Conservation (phyloP, 2,888 invertebrate species). For the Perdita meconis region DNA sequence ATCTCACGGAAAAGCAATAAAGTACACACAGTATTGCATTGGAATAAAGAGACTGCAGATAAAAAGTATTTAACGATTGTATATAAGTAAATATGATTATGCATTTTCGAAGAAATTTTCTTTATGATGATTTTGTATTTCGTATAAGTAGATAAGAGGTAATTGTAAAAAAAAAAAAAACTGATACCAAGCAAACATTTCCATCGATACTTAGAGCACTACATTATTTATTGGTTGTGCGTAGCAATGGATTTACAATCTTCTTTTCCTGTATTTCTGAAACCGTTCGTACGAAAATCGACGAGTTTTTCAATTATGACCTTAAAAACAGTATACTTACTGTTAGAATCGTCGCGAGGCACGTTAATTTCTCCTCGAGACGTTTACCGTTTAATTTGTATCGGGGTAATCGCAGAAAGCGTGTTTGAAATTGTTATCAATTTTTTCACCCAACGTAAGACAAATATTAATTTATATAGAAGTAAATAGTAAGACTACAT, state of each 20-base stretch:
- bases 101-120: slow-evolving; percentile 74
- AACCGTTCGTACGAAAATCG: no score
- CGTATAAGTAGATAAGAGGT: slow-evolving; percentile 40
- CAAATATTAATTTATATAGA: slow-evolving; percentile 65
- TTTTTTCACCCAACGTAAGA: slow-evolving; percentile 63
- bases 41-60: slow-evolving; percentile 79
- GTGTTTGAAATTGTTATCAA: no score
- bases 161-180: slow-evolving; percentile 52
- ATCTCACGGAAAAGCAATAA: slow-evolving; percentile 47
- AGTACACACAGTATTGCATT: slow-evolving; percentile 76
- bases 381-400: slow-evolving; percentile 37
- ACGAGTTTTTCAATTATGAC: slow-evolving; percentile 23
- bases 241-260: slow-evolving; percentile 10
- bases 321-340: no score
- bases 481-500: slow-evolving; percentile 62
- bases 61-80: slow-evolving; percentile 79
- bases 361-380: no score
- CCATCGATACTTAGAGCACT: slow-evolving; percentile 4
- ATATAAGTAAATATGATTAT: slow-evolving; percentile 81
- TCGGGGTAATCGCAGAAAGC: no score
- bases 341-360: no score
- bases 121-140: slow-evolving; percentile 70
- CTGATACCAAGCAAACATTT: slow-evolving; percentile 61
- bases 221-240: slow-evolving; percentile 4
- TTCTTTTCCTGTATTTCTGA: no score